Evolutionary conservation across 1,140 invertebrate species (phyloP).

Genomic region (Drosophila lacteicornis): DNA sequence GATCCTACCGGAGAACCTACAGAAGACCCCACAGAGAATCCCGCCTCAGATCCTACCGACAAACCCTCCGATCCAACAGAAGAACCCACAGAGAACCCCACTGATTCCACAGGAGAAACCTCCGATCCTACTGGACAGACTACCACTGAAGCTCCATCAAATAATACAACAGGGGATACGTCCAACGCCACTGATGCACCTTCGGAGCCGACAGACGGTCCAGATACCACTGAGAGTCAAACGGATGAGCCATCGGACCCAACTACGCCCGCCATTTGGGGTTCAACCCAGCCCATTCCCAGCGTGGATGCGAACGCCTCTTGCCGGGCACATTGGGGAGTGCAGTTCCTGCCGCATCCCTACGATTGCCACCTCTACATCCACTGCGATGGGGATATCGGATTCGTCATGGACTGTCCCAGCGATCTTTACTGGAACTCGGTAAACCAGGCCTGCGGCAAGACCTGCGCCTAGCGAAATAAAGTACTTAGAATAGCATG

Average conservation of each 20-base stretch:
- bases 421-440: conserved; percentile 55
- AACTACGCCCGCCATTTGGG: not conserved
- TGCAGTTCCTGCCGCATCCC: conserved; percentile 54
- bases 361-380: conserved; percentile 66
- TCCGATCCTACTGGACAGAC: not conserved
- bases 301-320: conserved; percentile 33
- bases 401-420: conserved; percentile 46
- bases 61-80: not conserved
- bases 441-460: conserved; percentile 15
- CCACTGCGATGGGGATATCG: conserved; percentile 30
- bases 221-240: not conserved
- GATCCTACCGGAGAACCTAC: not conserved
- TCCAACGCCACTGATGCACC: not conserved
- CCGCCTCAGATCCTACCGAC: conserved; percentile 1
- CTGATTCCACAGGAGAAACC: not conserved
- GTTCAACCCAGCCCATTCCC: conserved; percentile 2
- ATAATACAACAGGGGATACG: not conserved
- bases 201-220: not conserved
- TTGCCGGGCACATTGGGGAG: conserved; percentile 45
- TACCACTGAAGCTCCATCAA: not conserved
- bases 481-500: conserved; percentile 31
- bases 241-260: not conserved
- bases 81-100: not conserved
- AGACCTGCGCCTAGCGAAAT: conserved; percentile 43
- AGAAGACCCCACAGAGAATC: conserved; percentile 10